These are phyloP conservation scores for Polydrusus tereticollis DNA, from an alignment of 2,888 invertebrate species.

Conservation along the genomic window DNA sequence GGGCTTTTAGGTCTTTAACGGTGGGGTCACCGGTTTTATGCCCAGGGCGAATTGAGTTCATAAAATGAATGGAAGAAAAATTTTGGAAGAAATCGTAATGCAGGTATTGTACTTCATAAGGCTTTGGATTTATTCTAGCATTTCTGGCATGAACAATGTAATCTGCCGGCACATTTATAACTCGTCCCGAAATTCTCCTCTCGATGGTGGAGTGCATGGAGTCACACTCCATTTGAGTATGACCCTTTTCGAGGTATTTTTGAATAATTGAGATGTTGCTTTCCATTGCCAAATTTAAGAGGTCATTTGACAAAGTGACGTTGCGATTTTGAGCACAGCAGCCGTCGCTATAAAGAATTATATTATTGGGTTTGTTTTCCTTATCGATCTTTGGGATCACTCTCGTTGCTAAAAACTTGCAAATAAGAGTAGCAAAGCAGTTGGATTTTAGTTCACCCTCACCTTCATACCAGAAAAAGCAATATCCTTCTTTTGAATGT, in stretches of 20 bases:
- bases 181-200: slow-evolving; percentile 4
- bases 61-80: slow-evolving; percentile 11
- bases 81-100: neutral
- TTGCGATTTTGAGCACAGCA: slow-evolving; percentile 11
- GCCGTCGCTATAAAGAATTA: slow-evolving; percentile 13
- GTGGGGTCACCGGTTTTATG: slow-evolving; percentile 29
- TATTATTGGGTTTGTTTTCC: slow-evolving; percentile 1
- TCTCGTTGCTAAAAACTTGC: slow-evolving; percentile 3
- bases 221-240: no score
- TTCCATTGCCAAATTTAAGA: no score
- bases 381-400: slow-evolving; percentile 9
- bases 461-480: slow-evolving; percentile 5
- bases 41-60: slow-evolving; percentile 17
- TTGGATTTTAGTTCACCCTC: slow-evolving; percentile 3
- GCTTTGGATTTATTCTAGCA: slow-evolving; percentile 18
- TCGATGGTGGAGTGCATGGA: slow-evolving; percentile 25
- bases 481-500: neutral
- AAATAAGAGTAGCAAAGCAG: slow-evolving; percentile 2
- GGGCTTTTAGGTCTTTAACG: slow-evolving; percentile 29
- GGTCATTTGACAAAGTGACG: slow-evolving; percentile 10
- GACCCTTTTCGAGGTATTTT: no score
- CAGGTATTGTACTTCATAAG: slow-evolving; percentile 13
- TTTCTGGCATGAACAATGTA: slow-evolving; percentile 22
- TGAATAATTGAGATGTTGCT: no score
- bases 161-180: slow-evolving; percentile 34